Evolutionary conservation across 1,140 invertebrate genomes (phyloP).

Genomic region (Capitella teleta): DNA sequence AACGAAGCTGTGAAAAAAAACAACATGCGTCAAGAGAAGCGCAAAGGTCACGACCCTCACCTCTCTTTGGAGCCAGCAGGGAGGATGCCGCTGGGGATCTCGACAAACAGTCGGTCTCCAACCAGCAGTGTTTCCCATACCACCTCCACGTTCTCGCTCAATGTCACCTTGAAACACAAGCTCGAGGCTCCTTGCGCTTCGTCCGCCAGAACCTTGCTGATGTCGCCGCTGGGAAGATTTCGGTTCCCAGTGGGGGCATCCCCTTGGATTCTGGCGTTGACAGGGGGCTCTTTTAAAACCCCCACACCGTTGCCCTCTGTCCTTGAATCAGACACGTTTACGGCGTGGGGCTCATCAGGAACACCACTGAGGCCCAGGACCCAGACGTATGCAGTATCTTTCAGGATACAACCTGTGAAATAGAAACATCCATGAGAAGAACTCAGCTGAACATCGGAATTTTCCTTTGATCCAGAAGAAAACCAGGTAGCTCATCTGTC

Average conservation of each 20-base stretch:
- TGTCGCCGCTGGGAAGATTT: conserved; percentile 14
- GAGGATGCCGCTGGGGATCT: conserved; percentile 68
- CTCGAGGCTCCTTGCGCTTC: conserved; percentile 20
- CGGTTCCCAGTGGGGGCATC: conserved; percentile 6
- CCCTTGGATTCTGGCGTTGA: conserved; percentile 41
- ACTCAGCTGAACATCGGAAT: too few species aligned
- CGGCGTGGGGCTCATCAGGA: conserved; percentile 84
- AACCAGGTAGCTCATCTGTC: too few species aligned
- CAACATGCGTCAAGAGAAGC: not conserved
- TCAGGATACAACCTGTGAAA: conserved; percentile 33
- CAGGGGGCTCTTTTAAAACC: conserved; percentile 66
- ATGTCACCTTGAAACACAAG: conserved; percentile 56
- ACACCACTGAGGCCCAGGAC: conserved; percentile 95
- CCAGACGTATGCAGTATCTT: conserved; percentile 78
- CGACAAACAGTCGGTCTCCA: conserved; percentile 68
- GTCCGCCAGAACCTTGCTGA: conserved; percentile 12
- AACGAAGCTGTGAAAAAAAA: conserved; percentile 53
- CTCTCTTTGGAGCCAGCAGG: conserved; percentile 78
- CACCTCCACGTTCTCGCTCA: conserved; percentile 62
- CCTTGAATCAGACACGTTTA: conserved; percentile 49
- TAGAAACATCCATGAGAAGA: conserved; percentile 10
- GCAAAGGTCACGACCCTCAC: conserved; percentile 12
- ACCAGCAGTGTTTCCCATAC: conserved; percentile 72
- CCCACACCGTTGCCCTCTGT: conserved; percentile 71
- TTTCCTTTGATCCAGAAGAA: too few species aligned